Base-by-base conservation (phyloP, 2,113 vertebrate genomes). In the Paraplagusia blochii region DNA sequence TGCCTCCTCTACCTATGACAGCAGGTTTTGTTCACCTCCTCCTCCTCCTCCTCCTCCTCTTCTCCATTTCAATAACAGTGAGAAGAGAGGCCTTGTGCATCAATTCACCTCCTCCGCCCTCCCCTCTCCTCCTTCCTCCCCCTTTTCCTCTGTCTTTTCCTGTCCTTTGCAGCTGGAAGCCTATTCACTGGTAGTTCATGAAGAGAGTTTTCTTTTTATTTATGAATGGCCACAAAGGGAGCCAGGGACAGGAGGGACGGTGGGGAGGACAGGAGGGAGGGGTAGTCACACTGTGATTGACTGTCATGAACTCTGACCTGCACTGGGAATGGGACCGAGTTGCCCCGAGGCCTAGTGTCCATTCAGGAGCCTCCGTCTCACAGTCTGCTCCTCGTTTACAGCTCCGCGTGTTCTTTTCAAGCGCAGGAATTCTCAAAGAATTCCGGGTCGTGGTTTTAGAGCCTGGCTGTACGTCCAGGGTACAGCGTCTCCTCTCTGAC, bases 151-250 rank as follows among this genome's bases (percentile, higher is more conserved):
- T 69, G 69, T 81, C 79, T 80, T 78, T 81, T 84, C 74, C 83
- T 88, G 71, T 82, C 74, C 47, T 61, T 70, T 81, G 82, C 83
- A 87, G 84, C 81, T 85, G 86, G 87, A 84, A 69, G 81, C 76
- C 86, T 82, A 77, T 90, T 88, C 81, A 87, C 58, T 78, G 72
- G 76, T 76, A 87, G 80, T 88, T 88, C 83, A 89, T 90, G 81
- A 90, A 88, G 82, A 76, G 72, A 58, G 43, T 0, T 7, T 66
- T 72, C 11, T 34, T 34, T 50, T 53, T 39, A 59, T 66, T 71
- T 52, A 44, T 82, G 66, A 90, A 87, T 74, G 68, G 71, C 46
- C 63, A 82, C 79, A 85, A 80, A 82, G 85, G 69, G 77, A 39
- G 38, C 43, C 38, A 38, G 56, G 69, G 66, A 82, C 72, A 77